Conservation (phyloP, 2,888 invertebrate species). For the Campoplex capitator region DNA sequence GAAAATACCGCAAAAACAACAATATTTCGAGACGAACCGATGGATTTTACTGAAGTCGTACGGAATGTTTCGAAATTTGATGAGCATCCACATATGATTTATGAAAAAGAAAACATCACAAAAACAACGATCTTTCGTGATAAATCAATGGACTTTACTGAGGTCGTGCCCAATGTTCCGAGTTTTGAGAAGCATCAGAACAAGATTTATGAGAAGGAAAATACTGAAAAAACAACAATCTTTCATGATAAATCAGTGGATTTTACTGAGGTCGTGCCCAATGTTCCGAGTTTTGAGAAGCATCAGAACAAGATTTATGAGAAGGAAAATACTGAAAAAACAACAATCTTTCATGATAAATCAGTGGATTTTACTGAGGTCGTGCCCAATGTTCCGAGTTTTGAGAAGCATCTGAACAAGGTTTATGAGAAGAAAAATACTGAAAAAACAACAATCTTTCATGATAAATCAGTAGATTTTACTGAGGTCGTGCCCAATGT, state of each 20-base stretch:
- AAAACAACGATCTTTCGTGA: not conserved
- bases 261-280: not conserved
- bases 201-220: not conserved
- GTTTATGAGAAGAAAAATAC: not conserved
- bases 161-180: not conserved
- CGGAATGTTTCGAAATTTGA: not conserved
- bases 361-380: not conserved
- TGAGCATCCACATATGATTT: not conserved
- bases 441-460: slow-evolving; percentile 47
- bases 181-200: not conserved
- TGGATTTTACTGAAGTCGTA: not conserved
- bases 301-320: not conserved
- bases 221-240: not conserved
- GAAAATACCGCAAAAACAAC: not conserved
- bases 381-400: not conserved
- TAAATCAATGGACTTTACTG: slow-evolving; percentile 2
- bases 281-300: not conserved
- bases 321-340: not conserved
- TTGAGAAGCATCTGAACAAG: not conserved
- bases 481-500: not conserved
- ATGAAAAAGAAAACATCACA: not conserved
- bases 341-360: not conserved
- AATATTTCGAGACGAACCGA: not conserved
- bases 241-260: not conserved
- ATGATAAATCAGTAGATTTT: slow-evolving; percentile 22